A percentile compares a stretch with the other conserved stretches of the same genome.
Conservation (phyloP, 2,888 invertebrate species). For the Vesta saturnalis region DNA sequence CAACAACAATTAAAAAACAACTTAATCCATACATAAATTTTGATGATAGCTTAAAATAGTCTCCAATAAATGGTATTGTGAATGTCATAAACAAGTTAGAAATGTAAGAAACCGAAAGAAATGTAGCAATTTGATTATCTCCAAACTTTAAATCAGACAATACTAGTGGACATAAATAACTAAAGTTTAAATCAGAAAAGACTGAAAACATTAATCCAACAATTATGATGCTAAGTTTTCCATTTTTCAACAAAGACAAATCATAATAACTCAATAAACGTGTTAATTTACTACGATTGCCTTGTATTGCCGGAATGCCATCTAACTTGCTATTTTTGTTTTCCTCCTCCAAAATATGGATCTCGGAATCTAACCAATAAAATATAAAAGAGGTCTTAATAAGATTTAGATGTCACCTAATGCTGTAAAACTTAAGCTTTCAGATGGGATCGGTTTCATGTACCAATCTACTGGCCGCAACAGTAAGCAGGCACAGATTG, state of each 20-base stretch:
- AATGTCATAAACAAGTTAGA: constrained; percentile 68
- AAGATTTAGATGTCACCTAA: too few species aligned
- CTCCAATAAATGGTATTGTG: constrained; percentile 71
- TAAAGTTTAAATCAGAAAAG: constrained; percentile 75
- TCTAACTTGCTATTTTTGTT: too few species aligned
- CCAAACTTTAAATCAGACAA: constrained; percentile 69
- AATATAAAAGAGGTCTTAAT: too few species aligned
- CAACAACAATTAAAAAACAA: constrained; percentile 67
- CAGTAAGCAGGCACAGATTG: not conserved
- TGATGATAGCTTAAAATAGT: constrained; percentile 68
- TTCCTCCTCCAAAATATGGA: too few species aligned
- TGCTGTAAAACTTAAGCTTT: not conserved
- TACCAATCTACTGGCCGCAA: not conserved
- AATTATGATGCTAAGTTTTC: constrained; percentile 72
- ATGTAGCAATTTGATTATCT: constrained; percentile 67
- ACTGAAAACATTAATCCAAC: constrained; percentile 72
- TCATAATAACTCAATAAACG: constrained; percentile 62
- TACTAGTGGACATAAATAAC: constrained; percentile 67
- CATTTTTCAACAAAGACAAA: constrained; percentile 70
- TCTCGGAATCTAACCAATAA: too few species aligned
- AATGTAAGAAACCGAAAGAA: constrained; percentile 68
- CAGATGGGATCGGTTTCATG: too few species aligned
- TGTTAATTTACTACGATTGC: not conserved
- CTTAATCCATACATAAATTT: constrained; percentile 71
- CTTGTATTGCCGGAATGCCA: too few species aligned